Base-by-base conservation (phyloP, 2,888 invertebrate genomes). In the Drosophila austrosaltans region DNA sequence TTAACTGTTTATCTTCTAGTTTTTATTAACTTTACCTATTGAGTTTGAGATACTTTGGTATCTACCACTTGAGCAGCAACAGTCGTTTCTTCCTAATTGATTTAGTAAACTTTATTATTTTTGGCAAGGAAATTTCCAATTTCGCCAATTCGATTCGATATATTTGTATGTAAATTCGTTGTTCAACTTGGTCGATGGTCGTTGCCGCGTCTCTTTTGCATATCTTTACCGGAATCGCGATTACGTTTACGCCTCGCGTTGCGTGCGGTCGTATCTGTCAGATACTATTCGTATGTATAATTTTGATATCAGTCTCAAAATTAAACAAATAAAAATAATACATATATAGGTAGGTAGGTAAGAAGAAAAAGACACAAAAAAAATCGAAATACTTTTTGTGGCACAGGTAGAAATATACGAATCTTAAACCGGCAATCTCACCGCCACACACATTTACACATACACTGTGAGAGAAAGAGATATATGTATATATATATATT, bases 381-480 rank as follows among this genome's bases (percentile, higher is more conserved):
- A 59, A 39, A 30, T 48, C 66, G 48, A 25, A 48, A 25, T 48
- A 48, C 48, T 48, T 67, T 60, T 53, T 53, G 73, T 61, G 66
- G 63, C 68, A 81, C 84, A 85, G 84, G 87, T 85, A 85, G 82
- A 84, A 82, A 72, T 57, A 67, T 30, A 75, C 62, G 71, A 82
- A 81, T 87, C 82, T 85, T 22, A 81, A 85, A 87, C 87, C 87
- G 87, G 84, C 84, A 85, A 81, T 77, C 80, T 75, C 64, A 72
- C 65, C 75, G 66, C 71, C 66, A 59, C 65, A 60, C 53, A 62
- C 53, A 57, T 40, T 58, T 61, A 60, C 64, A 63, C 60, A 30
- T 5, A 44, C 69, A 12, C 36, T 12, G 36, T 28, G 20, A 44
- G 28, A 62, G 67, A 68, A 8, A 48, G 22, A 48, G 44, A 48